Evolutionary conservation across 2,797 vertebrate genomes (phyloP), one percentile per base, ranked within the genome.

Genomic region (Parambassis ranga): DNA sequence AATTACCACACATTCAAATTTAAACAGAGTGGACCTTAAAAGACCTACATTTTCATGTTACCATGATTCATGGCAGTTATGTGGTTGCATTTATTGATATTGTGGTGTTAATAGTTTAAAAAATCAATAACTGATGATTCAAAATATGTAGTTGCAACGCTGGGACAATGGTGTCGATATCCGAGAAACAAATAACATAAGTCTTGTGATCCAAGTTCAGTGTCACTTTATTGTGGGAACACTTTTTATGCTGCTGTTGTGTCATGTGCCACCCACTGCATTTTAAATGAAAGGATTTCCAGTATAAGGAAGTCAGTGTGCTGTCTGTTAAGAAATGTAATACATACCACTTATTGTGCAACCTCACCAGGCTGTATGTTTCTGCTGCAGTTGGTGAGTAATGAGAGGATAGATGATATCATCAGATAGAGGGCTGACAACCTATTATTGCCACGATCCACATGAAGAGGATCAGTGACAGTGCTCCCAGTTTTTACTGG

Each of bases 271-370:
- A 1, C 33, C 10, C 13, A 13, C 22, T 28, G 23, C 3, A 46
- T 5, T 10, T 14, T 8, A 14, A 31, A 23, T 31, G 3, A 46
- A 44, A 57, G 4, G 20, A 14, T 7, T 67, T 56, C 36, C 33
- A 51, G 60, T 26, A 67, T 10, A 5, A 57, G 68, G 65, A 75
- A 64, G 75, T 50, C 4, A 9, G 11, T 32, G 5, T 22, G 22
- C 3, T 31, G 7, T 51, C 18, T 79, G 23, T 61, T 59, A 52
- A 59, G 73, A 79, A 82, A 15, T 28, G 10, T 6, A 6, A 51
- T 60, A 24, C 55, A 36, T 7, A 23, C 16, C 8, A 14, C 31
- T 19, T 13, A 4, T 52, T 50, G 24, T 47, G 15, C 4, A 52
- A 70, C 38, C 1, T 7, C 44, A 42, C 9, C 8, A 6, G 27